Conservation (phyloP, 1,140 invertebrate species). For the Aethina tumida region DNA sequence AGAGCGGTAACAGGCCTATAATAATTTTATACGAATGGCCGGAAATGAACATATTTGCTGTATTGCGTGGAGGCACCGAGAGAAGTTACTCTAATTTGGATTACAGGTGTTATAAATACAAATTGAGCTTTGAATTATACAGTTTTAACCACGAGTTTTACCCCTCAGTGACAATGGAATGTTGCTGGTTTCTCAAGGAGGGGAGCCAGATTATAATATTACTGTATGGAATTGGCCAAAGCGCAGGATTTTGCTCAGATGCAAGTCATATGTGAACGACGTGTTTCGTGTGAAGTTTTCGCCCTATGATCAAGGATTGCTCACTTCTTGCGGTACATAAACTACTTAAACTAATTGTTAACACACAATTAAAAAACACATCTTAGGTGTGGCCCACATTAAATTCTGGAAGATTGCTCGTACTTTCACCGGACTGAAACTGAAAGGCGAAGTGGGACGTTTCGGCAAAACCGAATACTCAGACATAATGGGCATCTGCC, state of each 20-base stretch:
- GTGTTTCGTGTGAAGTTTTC: slow-evolving; percentile 74
- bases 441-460: slow-evolving; percentile 73
- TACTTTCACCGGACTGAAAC: slow-evolving; percentile 83
- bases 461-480: slow-evolving; percentile 88
- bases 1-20: slow-evolving; percentile 69
- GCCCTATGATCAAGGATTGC: slow-evolving; percentile 58
- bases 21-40: slow-evolving; percentile 81
- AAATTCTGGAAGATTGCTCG: slow-evolving; percentile 89
- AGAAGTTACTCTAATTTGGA: slow-evolving; percentile 60
- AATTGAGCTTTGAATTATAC: slow-evolving; percentile 2
- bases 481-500: slow-evolving; percentile 72
- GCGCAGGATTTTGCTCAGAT: slow-evolving; percentile 59
- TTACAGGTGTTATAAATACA: slow-evolving; percentile 52
- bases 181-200: slow-evolving; percentile 71
- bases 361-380: background rate
- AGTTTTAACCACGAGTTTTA: background rate
- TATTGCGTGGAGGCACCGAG: slow-evolving; percentile 63
- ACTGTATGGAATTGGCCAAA: slow-evolving; percentile 80
- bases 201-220: slow-evolving; percentile 74
- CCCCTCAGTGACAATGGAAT: slow-evolving; percentile 62
- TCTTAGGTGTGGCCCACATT: slow-evolving; percentile 59
- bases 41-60: slow-evolving; percentile 56
- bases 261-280: slow-evolving; percentile 70
- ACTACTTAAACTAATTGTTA: slow-evolving; percentile 5
- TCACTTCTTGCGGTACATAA: slow-evolving; percentile 59